Base-by-base conservation (phyloP, 2,113 vertebrate genomes). In the Morone saxatilis region DNA sequence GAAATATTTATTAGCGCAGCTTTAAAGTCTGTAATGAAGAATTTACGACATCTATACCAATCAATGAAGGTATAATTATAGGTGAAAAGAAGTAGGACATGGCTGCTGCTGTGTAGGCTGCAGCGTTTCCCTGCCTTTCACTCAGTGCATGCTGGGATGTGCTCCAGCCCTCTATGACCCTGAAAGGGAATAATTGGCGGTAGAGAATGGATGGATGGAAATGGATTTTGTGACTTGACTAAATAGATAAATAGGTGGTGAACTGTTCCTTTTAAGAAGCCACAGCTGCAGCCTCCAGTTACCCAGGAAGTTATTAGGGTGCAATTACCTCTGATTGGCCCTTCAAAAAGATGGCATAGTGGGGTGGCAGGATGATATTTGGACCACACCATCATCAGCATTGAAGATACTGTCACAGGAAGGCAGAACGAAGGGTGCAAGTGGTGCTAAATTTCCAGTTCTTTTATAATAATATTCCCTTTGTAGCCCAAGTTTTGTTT, bases 291-390 rank as follows among this genome's bases (percentile, higher is more conserved):
- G 86, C 50, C 87, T 67, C 53, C 54, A 83, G 80, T 78, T 71
- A 66, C 72, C 57, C 87, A 89, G 93, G 92, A 93, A 89, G 91
- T 89, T 83, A 76, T 83, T 78, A 87, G 70, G 16, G 68, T 85
- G 78, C 88, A 93, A 93, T 95, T 92, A 93, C 59, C 74, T 81
- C 81, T 82, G 87, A 91, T 92, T 88, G 89, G 89, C 81, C 84
- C 83, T 89, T 93, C 81, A 76, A 45, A 83, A 79, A 78, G 71
- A 88, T 76, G 25, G 82, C 87, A 76, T 78, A 78, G 80, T 73
- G 87, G 73, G 82, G 74, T 59, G 83, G 62, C 86, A 92, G 86
- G 62, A 78, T 74, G 86, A 88, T 80, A 76, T 56, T 87, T 70
- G 80, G 83, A 80, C 76, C 60, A 87, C 76, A 70, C 89, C 78